Conservation (phyloP, 2,797 vertebrate genomes). For the Buceros bicornis region DNA sequence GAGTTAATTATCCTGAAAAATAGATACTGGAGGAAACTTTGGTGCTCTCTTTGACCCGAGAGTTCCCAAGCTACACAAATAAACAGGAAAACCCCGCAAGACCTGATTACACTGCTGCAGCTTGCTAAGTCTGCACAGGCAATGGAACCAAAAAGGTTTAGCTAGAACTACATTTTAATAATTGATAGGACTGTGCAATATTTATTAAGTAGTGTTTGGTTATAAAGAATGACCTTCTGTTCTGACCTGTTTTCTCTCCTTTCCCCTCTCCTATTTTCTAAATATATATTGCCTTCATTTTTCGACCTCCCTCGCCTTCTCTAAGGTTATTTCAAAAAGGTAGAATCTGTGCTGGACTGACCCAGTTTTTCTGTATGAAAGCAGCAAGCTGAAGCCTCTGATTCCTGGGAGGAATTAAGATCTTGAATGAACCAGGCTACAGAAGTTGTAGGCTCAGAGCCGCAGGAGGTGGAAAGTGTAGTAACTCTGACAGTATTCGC, state of each 20-base stretch:
- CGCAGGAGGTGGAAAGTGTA: not conserved
- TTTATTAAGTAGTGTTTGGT: not conserved
- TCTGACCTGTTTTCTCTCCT: not conserved
- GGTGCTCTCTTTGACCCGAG: not conserved
- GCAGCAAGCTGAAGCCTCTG: not conserved
- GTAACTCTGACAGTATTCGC: not conserved
- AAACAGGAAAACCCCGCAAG: not conserved
- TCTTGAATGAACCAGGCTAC: conserved; percentile 36
- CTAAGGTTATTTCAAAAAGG: not conserved
- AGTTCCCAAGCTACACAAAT: not conserved
- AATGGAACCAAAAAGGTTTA: not conserved
- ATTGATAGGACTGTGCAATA: not conserved
- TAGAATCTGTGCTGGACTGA: not conserved
- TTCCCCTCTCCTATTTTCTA: not conserved
- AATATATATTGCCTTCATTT: not conserved
- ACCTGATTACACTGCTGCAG: not conserved
- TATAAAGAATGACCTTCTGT: not conserved
- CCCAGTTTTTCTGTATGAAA: conserved; percentile 24
- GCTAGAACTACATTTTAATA: not conserved
- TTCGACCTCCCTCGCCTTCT: not conserved
- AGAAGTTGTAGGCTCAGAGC: not conserved
- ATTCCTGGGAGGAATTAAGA: conserved; percentile 16
- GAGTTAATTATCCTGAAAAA: conserved; percentile 16
- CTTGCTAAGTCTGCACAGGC: not conserved
- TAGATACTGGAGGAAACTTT: not conserved